A percentile compares a stretch with the other conserved stretches of the same genome.
Conservation (phyloP, 2,888 invertebrate genomes). For the Chrysotoxum bicinctum region DNA sequence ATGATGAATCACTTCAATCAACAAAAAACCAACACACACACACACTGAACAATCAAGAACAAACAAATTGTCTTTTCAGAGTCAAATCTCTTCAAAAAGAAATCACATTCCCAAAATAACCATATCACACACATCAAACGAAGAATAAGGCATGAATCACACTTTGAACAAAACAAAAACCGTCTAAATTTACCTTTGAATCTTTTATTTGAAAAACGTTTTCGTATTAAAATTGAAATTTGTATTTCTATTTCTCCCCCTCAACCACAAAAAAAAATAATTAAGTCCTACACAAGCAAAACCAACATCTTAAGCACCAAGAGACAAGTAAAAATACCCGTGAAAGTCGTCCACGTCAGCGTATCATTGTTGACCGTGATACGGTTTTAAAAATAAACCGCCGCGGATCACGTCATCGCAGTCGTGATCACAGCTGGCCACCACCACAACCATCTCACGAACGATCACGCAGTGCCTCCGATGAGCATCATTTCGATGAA, state of each 20-base stretch:
- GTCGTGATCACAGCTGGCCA: slow-evolving; percentile 80
- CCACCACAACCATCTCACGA: slow-evolving; percentile 73
- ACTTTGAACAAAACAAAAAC: neutral
- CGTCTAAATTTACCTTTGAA: slow-evolving; percentile 48
- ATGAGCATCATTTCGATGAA: slow-evolving; percentile 76
- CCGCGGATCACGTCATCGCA: slow-evolving; percentile 78
- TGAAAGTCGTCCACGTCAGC: slow-evolving; percentile 79
- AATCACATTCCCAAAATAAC: slow-evolving; percentile 27
- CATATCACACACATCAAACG: slow-evolving; percentile 29
- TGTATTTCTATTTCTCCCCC: slow-evolving; percentile 32
- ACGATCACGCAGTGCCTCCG: slow-evolving; percentile 74
- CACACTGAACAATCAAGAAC: slow-evolving; percentile 7
- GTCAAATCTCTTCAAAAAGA: slow-evolving; percentile 14
- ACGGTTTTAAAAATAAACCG: slow-evolving; percentile 81
- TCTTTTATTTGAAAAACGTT: slow-evolving; percentile 21
- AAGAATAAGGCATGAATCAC: slow-evolving; percentile 21
- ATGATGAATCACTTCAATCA: slow-evolving; percentile 57
- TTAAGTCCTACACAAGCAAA: slow-evolving; percentile 45
- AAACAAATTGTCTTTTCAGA: slow-evolving; percentile 34
- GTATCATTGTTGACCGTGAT: slow-evolving; percentile 80
- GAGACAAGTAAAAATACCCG: slow-evolving; percentile 72
- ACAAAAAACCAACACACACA: neutral
- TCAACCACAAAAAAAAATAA: neutral
- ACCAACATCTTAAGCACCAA: slow-evolving; percentile 18
- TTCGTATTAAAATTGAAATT: slow-evolving; percentile 38